Percentiles rank a stretch among this genome's conserved stretches.
phyloP scores from a whole-genome alignment of 2,888 invertebrate species.

The Amphipoea lucens region DNA sequence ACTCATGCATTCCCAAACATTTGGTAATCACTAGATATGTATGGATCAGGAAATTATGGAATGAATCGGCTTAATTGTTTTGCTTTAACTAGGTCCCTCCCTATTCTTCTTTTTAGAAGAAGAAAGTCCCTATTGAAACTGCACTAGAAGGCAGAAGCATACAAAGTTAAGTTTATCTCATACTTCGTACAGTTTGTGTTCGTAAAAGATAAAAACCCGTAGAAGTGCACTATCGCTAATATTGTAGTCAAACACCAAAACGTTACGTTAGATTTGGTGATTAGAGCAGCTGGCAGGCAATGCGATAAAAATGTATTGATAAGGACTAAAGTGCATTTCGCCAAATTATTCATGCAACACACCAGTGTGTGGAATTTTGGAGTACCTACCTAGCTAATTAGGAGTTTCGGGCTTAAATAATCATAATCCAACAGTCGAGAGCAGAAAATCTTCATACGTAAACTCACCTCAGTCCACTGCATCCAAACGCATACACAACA shows the following conservation, averaged over 20 bases:
- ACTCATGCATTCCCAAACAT: constrained; percentile 1
- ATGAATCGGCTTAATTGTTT: not conserved
- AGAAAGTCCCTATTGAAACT: not conserved
- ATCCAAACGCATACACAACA: constrained; percentile 66
- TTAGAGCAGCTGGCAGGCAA: constrained; percentile 14
- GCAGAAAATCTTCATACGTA: constrained; percentile 14
- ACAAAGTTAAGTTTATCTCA: constrained; percentile 8
- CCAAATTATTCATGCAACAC: constrained; percentile 22
- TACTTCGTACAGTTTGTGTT: constrained; percentile 11
- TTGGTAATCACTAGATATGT: not conserved
- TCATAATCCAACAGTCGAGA: not conserved
- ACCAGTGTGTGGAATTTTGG: not conserved
- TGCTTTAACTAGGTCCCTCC: not conserved
- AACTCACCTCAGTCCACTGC: constrained; percentile 63
- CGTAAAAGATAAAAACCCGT: constrained; percentile 2
- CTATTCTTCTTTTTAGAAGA: no score
- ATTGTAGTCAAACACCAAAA: constrained; percentile 36
- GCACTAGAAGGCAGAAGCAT: constrained; percentile 19
- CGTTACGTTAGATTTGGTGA: constrained; percentile 38
- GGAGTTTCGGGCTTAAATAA: not conserved
- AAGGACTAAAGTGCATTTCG: constrained; percentile 28
- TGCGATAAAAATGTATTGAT: constrained; percentile 45
- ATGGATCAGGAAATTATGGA: not conserved
- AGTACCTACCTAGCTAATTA: not conserved
- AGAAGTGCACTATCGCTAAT: constrained; percentile 17